phyloP scores from a whole-genome alignment of 2,888 invertebrate genomes.

The Limnephilus lunatus region DNA sequence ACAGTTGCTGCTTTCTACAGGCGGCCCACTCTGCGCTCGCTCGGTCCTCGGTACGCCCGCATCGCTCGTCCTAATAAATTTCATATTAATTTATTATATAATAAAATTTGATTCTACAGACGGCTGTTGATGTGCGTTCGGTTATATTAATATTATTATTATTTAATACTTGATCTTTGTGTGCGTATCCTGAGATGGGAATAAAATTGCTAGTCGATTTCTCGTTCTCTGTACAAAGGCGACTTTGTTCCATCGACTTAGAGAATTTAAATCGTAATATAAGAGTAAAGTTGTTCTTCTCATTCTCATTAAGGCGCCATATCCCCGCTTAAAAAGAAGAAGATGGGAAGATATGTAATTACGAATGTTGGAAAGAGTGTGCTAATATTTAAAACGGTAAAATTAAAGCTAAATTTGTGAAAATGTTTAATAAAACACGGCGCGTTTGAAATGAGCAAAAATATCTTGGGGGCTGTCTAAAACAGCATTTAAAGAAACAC shows the following conservation, averaged over 20 bases:
- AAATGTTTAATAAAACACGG: too few species aligned
- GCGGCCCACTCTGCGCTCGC: slow-evolving; percentile 37
- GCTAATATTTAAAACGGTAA: too few species aligned
- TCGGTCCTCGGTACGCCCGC: slow-evolving; percentile 55
- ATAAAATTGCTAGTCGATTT: not conserved
- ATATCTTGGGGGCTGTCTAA: too few species aligned
- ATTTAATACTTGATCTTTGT: not conserved
- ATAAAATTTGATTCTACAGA: slow-evolving; percentile 63
- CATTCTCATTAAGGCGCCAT: too few species aligned
- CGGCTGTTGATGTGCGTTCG: slow-evolving; percentile 18
- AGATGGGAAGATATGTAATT: too few species aligned
- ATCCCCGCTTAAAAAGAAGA: too few species aligned
- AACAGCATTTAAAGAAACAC: too few species aligned
- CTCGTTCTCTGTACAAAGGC: not conserved
- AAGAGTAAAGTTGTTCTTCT: too few species aligned
- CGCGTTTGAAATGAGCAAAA: too few species aligned
- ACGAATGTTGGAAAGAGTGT: too few species aligned
- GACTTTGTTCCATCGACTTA: not conserved
- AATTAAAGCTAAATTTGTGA: too few species aligned
- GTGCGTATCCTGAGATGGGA: not conserved
- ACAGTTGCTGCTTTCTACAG: slow-evolving; percentile 64
- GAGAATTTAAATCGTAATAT: too few species aligned
- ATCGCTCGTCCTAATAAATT: slow-evolving; percentile 60
- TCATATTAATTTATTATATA: slow-evolving; percentile 65
- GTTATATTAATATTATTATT: not conserved